Conservation (phyloP, 2,797 vertebrate genomes). For the Smutsia temminckii region DNA sequence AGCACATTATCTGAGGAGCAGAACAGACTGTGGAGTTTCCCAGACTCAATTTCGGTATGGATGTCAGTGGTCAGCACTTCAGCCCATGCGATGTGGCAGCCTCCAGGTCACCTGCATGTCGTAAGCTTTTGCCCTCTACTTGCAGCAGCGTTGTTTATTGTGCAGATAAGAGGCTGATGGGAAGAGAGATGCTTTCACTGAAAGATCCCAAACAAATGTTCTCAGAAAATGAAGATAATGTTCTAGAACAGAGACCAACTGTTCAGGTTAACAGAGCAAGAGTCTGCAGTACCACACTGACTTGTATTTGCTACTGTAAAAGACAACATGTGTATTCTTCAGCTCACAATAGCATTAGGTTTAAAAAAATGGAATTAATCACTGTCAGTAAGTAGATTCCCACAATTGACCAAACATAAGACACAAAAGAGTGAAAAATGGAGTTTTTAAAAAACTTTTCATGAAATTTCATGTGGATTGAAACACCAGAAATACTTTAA, state of each 20-base stretch:
- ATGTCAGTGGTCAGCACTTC: not conserved
- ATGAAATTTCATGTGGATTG: not conserved
- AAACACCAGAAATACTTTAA: slow-evolving; percentile 20
- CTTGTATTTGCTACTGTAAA: slow-evolving; percentile 65
- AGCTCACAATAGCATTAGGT: slow-evolving; percentile 54
- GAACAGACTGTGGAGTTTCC: not conserved
- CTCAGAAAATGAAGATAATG: slow-evolving; percentile 81
- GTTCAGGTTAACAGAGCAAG: slow-evolving; percentile 80
- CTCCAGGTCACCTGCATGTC: slow-evolving; percentile 75
- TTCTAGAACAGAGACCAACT: slow-evolving; percentile 81
- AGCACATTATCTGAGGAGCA: not conserved
- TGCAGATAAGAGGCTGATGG: slow-evolving; percentile 73
- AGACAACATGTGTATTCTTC: slow-evolving; percentile 68
- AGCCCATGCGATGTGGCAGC: not conserved
- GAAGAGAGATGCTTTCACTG: slow-evolving; percentile 78
- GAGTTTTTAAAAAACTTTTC: slow-evolving; percentile 35
- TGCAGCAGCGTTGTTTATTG: slow-evolving; percentile 75
- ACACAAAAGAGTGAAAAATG: slow-evolving; percentile 13
- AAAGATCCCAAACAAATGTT: slow-evolving; percentile 80
- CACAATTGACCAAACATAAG: slow-evolving; percentile 43
- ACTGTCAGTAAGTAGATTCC: not conserved
- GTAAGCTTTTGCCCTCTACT: slow-evolving; percentile 59
- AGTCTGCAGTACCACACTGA: slow-evolving; percentile 54
- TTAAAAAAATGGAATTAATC: slow-evolving; percentile 65
- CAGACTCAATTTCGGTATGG: not conserved